phyloP scores from a whole-genome alignment of 2,113 vertebrate genomes.

The Paedocypris sp. region DNA sequence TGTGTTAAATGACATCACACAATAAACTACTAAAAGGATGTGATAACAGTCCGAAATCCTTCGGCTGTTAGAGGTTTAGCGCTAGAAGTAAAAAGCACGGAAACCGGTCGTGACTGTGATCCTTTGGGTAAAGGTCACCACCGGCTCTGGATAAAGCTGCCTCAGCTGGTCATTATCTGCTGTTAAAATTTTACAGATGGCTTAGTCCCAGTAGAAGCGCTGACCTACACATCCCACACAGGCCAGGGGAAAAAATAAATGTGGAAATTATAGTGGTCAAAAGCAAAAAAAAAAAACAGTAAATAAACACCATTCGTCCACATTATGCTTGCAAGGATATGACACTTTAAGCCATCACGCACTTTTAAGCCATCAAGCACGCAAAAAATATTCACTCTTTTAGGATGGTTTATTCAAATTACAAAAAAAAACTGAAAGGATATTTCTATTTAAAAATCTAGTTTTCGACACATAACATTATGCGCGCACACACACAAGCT shows the following conservation, averaged over 20 bases:
- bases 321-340: neutral
- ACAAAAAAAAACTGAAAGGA: too few species aligned
- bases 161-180: constrained; percentile 17
- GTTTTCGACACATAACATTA: too few species aligned
- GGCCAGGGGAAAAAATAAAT: neutral
- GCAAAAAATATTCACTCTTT: too few species aligned
- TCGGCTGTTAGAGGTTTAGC: constrained; percentile 21
- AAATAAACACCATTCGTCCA: neutral
- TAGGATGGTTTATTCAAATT: too few species aligned
- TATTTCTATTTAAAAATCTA: too few species aligned
- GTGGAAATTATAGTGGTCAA: neutral
- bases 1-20: neutral
- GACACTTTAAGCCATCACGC: too few species aligned
- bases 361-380: too few species aligned
- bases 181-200: constrained; percentile 19
- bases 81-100: constrained; percentile 6
- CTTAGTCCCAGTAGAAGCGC: constrained; percentile 1
- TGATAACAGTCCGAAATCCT: neutral
- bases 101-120: constrained; percentile 12
- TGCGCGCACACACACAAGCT: too few species aligned
- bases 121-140: constrained; percentile 12
- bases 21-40: neutral
- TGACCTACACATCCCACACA: constrained; percentile 1
- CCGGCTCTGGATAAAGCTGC: neutral
- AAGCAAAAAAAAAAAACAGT: neutral